Evolutionary conservation across 2,888 invertebrate genomes (phyloP).

Genomic region (Dyspetes luteomarginatus): DNA sequence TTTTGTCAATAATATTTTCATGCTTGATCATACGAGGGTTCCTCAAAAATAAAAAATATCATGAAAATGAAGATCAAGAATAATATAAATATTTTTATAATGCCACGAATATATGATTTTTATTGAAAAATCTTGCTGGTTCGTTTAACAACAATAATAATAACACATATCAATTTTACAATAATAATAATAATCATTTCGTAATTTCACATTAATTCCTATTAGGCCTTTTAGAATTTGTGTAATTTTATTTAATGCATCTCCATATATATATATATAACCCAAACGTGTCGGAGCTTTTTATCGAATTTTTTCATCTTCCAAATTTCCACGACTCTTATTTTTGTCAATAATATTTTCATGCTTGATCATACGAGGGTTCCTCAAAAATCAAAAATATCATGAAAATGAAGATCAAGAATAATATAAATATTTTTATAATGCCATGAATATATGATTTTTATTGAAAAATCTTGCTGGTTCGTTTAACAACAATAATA

Average conservation of each 20-base stretch:
- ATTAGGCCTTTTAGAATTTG: no score
- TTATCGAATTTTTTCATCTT: constrained; percentile 51
- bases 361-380: not conserved
- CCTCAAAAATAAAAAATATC: not conserved
- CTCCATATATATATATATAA: no score
- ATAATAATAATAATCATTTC: no score
- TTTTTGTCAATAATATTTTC: constrained; percentile 39
- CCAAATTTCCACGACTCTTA: constrained; percentile 46
- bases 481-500: no score
- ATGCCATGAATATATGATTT: no score
- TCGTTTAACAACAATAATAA: no score
- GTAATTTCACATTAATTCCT: no score
- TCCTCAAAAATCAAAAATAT: not conserved
- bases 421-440: not conserved
- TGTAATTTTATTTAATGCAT: no score
- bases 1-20: constrained; percentile 37
- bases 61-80: not conserved
- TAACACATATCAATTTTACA: no score
- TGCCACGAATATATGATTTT: no score
- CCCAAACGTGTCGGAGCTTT: constrained; percentile 17
- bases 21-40: not conserved
- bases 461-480: no score
- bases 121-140: no score
- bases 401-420: not conserved
- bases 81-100: not conserved